Evolutionary conservation across 1,140 invertebrate genomes (phyloP), one percentile per base, ranked within the genome.

Genomic region (Saccostrea echinata): DNA sequence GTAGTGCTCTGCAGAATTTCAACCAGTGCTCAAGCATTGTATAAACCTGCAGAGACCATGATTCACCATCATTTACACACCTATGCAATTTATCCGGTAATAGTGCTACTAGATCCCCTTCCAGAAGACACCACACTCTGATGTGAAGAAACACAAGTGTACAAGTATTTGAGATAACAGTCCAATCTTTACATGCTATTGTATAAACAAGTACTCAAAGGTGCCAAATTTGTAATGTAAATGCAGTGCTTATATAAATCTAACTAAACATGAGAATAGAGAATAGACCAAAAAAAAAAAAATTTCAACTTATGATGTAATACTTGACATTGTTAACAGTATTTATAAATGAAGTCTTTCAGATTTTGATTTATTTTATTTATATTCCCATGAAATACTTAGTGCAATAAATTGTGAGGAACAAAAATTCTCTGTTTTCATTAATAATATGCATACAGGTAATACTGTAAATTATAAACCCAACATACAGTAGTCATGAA

Each of bases 1-100:
- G 87, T 95, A 86, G 92, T 13, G 35, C 9, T 4, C 43, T 43
- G 9, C 43, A 43, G 43, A 43, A 43, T 4, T 43, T 43, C 43
- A 43, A 8, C 43, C 9, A 43, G 9, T 43, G 43, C 43, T 43
- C 6, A 43, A 43, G 43, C 43, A 43, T 43, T 43, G 43, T 43
- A 8, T 43, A 43, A 8, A 43, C 1, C 43, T 43, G 43, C 9
- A 43, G 43, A 6, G 43, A 43, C 43, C 1, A 43, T 43, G 9
- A 43, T 43, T 6, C 9, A 43, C n/a, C 18, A 21, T 21, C 18
- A 61, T 61, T 61, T 61, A 21, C 0, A 61, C 55, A 61, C 8
- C 16, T n/a, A 61, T 61, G 55, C 55, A 61, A n/a, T 61, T 61
- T n/a, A 61, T 61, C 8, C 6, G 18, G 55, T 61, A 61, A 0